phyloP scores from a whole-genome alignment of 2,113 vertebrate genomes.

The Sapayoa aenigma region DNA sequence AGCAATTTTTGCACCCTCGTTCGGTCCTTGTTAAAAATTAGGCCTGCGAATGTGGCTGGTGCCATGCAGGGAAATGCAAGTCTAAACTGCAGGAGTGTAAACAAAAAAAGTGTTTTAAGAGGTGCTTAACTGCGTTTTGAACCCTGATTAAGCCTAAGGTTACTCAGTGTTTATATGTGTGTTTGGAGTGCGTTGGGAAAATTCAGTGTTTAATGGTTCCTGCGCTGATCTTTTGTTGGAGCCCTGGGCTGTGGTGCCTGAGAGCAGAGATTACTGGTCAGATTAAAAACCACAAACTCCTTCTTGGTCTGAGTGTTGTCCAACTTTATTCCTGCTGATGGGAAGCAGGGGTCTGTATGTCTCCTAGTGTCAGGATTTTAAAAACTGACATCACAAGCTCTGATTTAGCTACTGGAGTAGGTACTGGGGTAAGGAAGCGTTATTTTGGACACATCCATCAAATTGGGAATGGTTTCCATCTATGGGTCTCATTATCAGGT shows the following conservation, averaged over 20 bases:
- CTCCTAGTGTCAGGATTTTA: background rate
- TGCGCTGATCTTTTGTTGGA: slow-evolving; percentile 58
- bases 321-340: background rate
- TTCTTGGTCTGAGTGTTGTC: background rate
- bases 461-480: background rate
- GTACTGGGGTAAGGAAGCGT: background rate
- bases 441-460: background rate
- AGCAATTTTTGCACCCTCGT: background rate
- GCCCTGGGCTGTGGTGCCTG: slow-evolving; percentile 11
- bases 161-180: slow-evolving; percentile 50
- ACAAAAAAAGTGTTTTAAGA: slow-evolving; percentile 64
- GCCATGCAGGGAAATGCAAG: slow-evolving; percentile 31
- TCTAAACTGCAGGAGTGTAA: slow-evolving; percentile 39
- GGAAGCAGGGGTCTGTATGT: background rate
- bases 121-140: slow-evolving; percentile 57
- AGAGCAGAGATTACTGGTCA: slow-evolving; percentile 7
- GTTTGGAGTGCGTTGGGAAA: slow-evolving; percentile 43
- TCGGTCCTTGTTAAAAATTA: background rate
- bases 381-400: background rate
- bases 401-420: background rate
- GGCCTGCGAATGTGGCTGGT: background rate
- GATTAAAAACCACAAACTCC: slow-evolving; percentile 37
- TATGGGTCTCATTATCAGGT: background rate
- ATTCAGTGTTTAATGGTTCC: slow-evolving; percentile 62
- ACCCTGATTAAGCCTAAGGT: slow-evolving; percentile 50